Percentiles rank a stretch among this genome's conserved stretches.
phyloP scores from a whole-genome alignment of 1,140 invertebrate species.

The Gryon sp. region DNA sequence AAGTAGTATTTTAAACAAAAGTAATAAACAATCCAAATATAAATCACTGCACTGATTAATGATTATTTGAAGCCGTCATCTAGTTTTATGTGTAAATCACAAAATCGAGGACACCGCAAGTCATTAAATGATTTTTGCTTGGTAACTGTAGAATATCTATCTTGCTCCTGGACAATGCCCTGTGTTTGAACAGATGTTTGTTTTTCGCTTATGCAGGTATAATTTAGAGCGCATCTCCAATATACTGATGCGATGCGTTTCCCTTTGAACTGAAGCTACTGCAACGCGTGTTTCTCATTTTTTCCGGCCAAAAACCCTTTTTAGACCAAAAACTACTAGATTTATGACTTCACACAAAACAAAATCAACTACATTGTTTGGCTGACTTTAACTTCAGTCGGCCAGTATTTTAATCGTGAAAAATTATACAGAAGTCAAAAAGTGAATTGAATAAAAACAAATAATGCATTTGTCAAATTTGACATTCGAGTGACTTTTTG shows the following conservation, averaged over 20 bases:
- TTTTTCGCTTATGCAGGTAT: constrained; percentile 1
- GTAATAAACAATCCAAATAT: too few relatives aligned
- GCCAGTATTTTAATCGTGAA: too few relatives aligned
- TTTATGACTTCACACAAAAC: constrained; percentile 20
- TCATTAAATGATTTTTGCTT: not conserved
- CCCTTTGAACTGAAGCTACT: not conserved
- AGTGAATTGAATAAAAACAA: too few relatives aligned
- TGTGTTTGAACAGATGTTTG: constrained; percentile 31
- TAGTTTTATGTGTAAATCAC: not conserved
- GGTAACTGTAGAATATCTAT: not conserved
- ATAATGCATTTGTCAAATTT: too few relatives aligned
- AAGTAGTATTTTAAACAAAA: not conserved
- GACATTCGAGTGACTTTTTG: too few relatives aligned
- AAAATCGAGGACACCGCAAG: constrained; percentile 8
- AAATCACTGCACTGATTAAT: constrained; percentile 3
- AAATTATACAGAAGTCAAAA: too few relatives aligned
- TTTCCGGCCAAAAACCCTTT: constrained; percentile 16
- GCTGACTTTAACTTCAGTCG: too few relatives aligned
- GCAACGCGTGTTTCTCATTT: constrained; percentile 25
- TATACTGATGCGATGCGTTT: constrained; percentile 24
- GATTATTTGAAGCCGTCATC: constrained; percentile 11
- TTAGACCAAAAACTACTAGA: constrained; percentile 1
- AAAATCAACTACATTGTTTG: too few relatives aligned
- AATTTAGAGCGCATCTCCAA: constrained; percentile 8
- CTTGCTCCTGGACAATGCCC: not conserved